Percentiles rank a stretch among this genome's conserved stretches.
phyloP scores from a whole-genome alignment of 2,797 vertebrate species.

The Poeciliopsis presidionis region DNA sequence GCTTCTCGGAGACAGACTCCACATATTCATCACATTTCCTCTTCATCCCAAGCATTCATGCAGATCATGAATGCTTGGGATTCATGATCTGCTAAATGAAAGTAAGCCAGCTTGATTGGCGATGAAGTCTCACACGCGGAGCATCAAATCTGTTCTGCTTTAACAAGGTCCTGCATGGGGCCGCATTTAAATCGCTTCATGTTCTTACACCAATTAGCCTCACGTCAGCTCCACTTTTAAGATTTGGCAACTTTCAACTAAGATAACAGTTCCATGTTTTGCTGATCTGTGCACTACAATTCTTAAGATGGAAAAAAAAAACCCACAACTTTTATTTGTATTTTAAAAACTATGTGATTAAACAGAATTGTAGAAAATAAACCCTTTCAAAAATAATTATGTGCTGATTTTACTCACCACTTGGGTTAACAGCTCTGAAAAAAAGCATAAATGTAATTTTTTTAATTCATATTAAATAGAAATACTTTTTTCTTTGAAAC shows the following conservation, averaged over 20 bases:
- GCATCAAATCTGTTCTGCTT: constrained; percentile 25
- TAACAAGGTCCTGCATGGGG: constrained; percentile 21
- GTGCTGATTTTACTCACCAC: neutral
- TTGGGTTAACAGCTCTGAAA: neutral
- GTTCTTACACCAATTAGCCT: constrained; percentile 7
- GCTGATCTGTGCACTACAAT: neutral
- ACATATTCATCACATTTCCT: constrained; percentile 1
- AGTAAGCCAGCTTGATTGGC: neutral
- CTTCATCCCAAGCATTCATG: neutral
- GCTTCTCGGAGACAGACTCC: neutral
- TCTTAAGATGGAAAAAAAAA: neutral
- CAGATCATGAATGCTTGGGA: no score
- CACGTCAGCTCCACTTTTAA: neutral
- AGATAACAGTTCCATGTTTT: neutral
- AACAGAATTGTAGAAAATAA: neutral
- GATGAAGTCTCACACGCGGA: neutral
- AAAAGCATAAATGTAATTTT: neutral
- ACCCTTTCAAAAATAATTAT: neutral
- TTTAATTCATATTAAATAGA: no score
- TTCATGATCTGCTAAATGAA: neutral
- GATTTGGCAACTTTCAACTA: neutral
- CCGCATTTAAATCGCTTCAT: neutral
- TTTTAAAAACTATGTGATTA: neutral
- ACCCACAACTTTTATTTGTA: neutral
- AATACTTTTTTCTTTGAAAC: neutral